Base-by-base conservation (phyloP, 2,797 vertebrate genomes). In the Pitangus sulphuratus region DNA sequence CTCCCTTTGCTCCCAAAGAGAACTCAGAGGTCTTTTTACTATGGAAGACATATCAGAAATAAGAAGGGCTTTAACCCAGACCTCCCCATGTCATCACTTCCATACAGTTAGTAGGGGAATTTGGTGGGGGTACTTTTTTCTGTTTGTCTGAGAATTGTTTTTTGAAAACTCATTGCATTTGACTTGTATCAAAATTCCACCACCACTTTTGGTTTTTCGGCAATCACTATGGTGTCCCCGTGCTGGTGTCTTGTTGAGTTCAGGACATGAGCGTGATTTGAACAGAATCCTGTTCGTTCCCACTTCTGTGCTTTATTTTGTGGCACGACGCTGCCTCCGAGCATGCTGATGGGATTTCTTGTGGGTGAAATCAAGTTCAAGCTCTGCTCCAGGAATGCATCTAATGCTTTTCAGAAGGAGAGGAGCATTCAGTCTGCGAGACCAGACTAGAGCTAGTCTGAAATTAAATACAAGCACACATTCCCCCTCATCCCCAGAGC, bases 221-320 rank as follows among this genome's bases (percentile, higher is more conserved):
- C 8, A 78, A 18, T 13, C 33, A 48, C 12, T 22, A 45, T 0
- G 0, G 11, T 8, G 30, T 66, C 30, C 20, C 33, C 26, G 6
- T 3, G 19, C 35, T n/a, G 11, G 17, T 28, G 28, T 39, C 64
- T 40, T 6, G 0, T 1, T 58, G 18, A 54, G 57, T 12, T 79
- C 31, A 76, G 71, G 37, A 64, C 37, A 30, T 1, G 0, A 78
- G 22, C 0, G 0, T 0, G 2, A 50, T 84, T 84, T 61, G 37
- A 72, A 57, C 6, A 3, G 30, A 87, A 85, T 42, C 24, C 39
- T 74, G 11, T 20, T 66, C 5, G 1, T 42, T 35, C 20, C 28
- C 26, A 40, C 26, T 78, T 65, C 30, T n/a, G 56, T 42, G 39
- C 54, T 84, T 42, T 25, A 15, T 37, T 82, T 48, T 84, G 57